Conservation (phyloP, 1,140 invertebrate species). For the Formica selysi region DNA sequence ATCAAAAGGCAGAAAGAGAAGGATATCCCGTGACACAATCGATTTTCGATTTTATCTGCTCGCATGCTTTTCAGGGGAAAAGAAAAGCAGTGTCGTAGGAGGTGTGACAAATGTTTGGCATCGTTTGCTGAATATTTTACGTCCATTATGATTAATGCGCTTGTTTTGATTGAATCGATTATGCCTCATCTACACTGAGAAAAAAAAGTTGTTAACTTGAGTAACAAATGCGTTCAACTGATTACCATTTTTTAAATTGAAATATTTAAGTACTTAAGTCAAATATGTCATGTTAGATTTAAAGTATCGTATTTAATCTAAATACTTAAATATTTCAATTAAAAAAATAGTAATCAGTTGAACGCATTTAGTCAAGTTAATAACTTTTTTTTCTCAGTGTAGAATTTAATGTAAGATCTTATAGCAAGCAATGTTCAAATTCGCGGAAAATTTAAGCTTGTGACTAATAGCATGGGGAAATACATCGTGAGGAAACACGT, state of each 20-base stretch:
- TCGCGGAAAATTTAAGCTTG: slow-evolving; percentile 15
- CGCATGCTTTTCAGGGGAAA: background rate
- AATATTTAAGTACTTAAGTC: too few relatives aligned
- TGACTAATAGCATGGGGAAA: background rate
- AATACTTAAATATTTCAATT: too few relatives aligned
- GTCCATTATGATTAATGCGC: slow-evolving; percentile 14
- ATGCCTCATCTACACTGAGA: background rate
- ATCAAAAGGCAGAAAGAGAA: background rate
- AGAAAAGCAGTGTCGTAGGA: background rate
- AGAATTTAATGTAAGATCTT: background rate
- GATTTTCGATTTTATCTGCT: slow-evolving; percentile 5
- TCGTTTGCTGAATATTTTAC: background rate
- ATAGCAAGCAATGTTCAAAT: background rate
- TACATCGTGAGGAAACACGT: background rate
- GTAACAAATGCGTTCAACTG: too few relatives aligned
- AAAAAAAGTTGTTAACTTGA: too few relatives aligned
- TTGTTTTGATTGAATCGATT: slow-evolving; percentile 23
- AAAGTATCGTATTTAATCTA: too few relatives aligned
- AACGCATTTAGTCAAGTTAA: too few relatives aligned
- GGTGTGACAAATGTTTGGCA: background rate
- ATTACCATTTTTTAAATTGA: too few relatives aligned
- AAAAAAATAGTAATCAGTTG: too few relatives aligned
- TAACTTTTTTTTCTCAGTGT: too few relatives aligned
- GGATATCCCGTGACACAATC: background rate
- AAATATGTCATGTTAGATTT: too few relatives aligned